These are phyloP conservation scores for Scomber colias DNA, from an alignment of 2,113 vertebrate species.

Conservation along the genomic window DNA sequence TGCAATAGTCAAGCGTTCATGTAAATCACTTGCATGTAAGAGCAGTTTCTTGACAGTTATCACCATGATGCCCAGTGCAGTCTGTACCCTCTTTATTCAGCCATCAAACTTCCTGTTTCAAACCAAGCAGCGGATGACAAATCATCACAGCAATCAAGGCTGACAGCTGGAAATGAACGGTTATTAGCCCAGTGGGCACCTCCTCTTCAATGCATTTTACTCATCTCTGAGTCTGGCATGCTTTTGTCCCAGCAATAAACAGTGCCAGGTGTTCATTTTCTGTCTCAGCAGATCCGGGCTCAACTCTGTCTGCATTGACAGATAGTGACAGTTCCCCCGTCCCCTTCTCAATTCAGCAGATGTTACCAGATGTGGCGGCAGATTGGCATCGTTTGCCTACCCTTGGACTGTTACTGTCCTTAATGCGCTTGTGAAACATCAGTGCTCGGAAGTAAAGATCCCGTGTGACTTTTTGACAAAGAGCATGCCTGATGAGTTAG, in stretches of 20 bases:
- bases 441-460: slow-evolving; percentile 28
- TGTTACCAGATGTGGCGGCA: slow-evolving; percentile 53
- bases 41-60: slow-evolving; percentile 44
- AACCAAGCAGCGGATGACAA: slow-evolving; percentile 49
- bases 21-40: slow-evolving; percentile 41
- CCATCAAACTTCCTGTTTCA: slow-evolving; percentile 46
- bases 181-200: slow-evolving; percentile 61
- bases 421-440: slow-evolving; percentile 19
- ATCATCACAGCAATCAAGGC: slow-evolving; percentile 61
- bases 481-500: slow-evolving; percentile 50
- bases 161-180: slow-evolving; percentile 70
- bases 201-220: slow-evolving; percentile 36
- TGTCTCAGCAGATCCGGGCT: slow-evolving; percentile 60
- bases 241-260: slow-evolving; percentile 47
- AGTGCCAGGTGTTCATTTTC: slow-evolving; percentile 72
- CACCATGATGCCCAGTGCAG: slow-evolving; percentile 4
- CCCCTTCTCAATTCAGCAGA: slow-evolving; percentile 43
- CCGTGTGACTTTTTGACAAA: slow-evolving; percentile 51
- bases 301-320: slow-evolving; percentile 48
- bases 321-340: slow-evolving; percentile 45
- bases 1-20: slow-evolving; percentile 12
- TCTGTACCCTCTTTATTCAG: slow-evolving; percentile 46
- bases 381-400: slow-evolving; percentile 49
- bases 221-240: slow-evolving; percentile 37
- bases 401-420: slow-evolving; percentile 43